Conservation (phyloP, 2,113 vertebrate genomes). For the Orientallactaga bullata region DNA sequence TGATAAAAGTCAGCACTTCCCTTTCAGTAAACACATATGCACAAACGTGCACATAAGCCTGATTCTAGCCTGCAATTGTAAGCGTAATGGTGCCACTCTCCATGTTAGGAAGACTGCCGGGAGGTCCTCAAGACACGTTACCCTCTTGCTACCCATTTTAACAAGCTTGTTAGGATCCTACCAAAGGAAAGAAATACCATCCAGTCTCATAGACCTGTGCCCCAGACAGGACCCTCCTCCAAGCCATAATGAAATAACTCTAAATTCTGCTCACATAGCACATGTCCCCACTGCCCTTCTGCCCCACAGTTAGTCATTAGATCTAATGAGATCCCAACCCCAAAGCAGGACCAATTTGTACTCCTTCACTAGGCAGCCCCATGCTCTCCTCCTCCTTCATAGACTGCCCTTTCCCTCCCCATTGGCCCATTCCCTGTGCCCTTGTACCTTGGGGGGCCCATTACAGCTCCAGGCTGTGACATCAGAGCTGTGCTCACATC, state of each 20-base stretch:
- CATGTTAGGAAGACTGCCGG: not conserved
- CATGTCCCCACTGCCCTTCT: constrained; percentile 17
- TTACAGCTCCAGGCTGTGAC: not conserved
- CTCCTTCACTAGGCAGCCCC: fast-evolving
- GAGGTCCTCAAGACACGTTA: not conserved
- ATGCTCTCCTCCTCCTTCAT: not conserved
- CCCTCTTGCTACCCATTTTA: not conserved
- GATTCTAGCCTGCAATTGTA: not conserved
- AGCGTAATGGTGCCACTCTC: not conserved
- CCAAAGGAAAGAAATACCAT: constrained; percentile 8
- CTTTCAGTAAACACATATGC: not conserved
- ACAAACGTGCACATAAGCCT: not conserved
- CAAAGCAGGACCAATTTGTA: not conserved
- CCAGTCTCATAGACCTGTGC: not conserved
- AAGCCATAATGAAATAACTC: not conserved
- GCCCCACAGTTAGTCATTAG: not conserved
- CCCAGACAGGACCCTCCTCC: not conserved
- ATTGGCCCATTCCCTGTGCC: not conserved
- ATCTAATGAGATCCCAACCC: not conserved
- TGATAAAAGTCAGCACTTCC: not conserved
- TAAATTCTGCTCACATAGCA: not conserved
- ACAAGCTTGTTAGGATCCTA: not conserved
- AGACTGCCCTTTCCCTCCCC: fast-evolving
- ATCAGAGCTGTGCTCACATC: not conserved
- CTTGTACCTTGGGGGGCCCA: not conserved